Base-by-base conservation (phyloP, 2,113 vertebrate species). In the Laticauda laticaudata region DNA sequence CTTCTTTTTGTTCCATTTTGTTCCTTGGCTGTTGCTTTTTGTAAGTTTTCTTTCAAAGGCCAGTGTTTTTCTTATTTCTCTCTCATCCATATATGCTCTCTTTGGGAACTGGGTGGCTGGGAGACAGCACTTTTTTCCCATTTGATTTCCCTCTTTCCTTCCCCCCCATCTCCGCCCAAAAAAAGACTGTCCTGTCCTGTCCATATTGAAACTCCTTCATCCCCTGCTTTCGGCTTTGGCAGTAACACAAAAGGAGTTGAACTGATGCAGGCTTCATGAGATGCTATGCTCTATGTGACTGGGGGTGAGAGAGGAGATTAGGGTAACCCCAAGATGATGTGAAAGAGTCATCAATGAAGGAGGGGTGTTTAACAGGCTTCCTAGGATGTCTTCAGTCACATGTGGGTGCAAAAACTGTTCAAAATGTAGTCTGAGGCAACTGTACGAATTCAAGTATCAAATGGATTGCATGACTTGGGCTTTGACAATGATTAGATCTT, bases 231-330 rank as follows among this genome's bases (percentile, higher is more conserved):
- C 43, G 6, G 21, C 29, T 90, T 94, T 75, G 6, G 24, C n/a
- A 89, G 92, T 54, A 3, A 26, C 61, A 29, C 75, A 7, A 20
- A 90, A 81, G 81, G 14, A 10, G 54, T 87, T 90, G 48, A 69
- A 87, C 53, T 87, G 94, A 94, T 2, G 23, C 92, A 93, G 91
- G 93, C 93, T 94, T 98, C 98, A 98, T 98, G 98, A 95, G 95
- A 96, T 93, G 96, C 97, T 96, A 93, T 95, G 97, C 95, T 96
- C 57, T 87, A 87, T 88, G 92, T 45, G 45, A 39, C 29, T 39
- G 4, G 6, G 56, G 45, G 39, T 18, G 29, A 10, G 24, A 21
- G 24, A 15, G 5, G 75, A 56, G 15, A 12, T 23, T 43, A 21
- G 20, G 10, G 61, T 43, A 91, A 75, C 61, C 34, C 45, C 55